Evolutionary conservation across 2,113 vertebrate species (phyloP).

Genomic region (Mesitornis unicolor): DNA sequence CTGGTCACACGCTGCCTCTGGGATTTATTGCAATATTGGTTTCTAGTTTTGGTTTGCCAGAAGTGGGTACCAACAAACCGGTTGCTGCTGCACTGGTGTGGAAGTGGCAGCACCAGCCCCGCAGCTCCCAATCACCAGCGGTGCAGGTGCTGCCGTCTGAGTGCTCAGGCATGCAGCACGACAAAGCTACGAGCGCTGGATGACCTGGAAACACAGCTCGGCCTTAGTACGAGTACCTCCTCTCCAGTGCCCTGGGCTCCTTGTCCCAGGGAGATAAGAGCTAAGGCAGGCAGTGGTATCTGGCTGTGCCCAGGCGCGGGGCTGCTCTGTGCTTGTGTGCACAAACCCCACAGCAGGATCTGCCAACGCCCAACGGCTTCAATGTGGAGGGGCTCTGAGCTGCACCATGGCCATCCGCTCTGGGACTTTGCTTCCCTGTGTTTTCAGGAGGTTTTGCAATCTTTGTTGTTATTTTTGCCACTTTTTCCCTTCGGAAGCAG

Average conservation of each 20-base stretch:
- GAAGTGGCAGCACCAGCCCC: neutral
- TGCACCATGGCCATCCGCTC: accelerated
- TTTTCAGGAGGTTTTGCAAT: neutral
- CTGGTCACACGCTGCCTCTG: neutral
- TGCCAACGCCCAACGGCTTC: neutral
- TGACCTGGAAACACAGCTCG: neutral
- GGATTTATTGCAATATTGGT: neutral
- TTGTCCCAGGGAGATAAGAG: neutral
- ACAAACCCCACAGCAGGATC: neutral
- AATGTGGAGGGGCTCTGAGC: neutral
- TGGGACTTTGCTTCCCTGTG: neutral
- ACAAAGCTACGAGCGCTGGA: neutral
- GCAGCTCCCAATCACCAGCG: neutral
- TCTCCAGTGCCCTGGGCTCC: neutral
- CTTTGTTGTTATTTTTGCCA: neutral
- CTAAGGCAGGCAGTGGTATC: neutral
- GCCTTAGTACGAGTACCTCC: neutral
- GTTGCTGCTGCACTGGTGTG: accelerated
- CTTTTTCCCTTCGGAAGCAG: neutral
- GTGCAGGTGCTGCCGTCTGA: neutral
- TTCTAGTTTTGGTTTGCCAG: accelerated
- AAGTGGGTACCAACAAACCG: accelerated
- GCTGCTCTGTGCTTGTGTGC: neutral
- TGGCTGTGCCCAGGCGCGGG: neutral
- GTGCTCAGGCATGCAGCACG: accelerated